Evolutionary conservation across 2,797 vertebrate genomes (phyloP).

Genomic region (Neosilurus hyrtlii): DNA sequence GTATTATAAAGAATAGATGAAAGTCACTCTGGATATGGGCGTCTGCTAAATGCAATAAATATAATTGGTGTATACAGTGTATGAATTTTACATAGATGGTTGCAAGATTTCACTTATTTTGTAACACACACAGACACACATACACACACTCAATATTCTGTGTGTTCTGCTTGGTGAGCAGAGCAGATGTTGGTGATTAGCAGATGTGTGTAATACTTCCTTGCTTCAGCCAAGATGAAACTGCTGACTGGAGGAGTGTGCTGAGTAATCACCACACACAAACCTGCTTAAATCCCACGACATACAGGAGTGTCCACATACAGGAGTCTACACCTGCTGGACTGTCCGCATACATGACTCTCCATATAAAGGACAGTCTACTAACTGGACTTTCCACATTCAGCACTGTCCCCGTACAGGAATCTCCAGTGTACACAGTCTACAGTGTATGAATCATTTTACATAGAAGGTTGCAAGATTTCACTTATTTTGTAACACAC

Average conservation of each 20-base stretch:
- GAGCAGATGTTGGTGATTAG: constrained; percentile 49
- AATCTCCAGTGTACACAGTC: too few species aligned
- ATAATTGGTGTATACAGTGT: not conserved
- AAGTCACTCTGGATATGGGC: too few species aligned
- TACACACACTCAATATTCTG: not conserved
- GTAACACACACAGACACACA: not conserved
- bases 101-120: not conserved
- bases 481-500: not conserved
- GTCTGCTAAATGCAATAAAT: too few species aligned
- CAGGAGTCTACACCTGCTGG: too few species aligned
- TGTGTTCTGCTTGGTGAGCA: constrained; percentile 22
- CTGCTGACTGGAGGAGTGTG: constrained; percentile 40
- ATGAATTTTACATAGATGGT: not conserved
- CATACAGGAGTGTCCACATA: not conserved
- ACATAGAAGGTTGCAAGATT: not conserved
- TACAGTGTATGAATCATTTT: not conserved
- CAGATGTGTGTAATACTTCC: constrained; percentile 48
- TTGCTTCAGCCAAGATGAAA: constrained; percentile 33
- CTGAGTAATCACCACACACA: constrained; percentile 38
- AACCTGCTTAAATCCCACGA: constrained; percentile 14
- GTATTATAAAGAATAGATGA: too few species aligned
- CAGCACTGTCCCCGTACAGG: too few species aligned
- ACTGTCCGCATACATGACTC: too few species aligned
- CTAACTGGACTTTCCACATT: too few species aligned
- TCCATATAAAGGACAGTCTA: too few species aligned